phyloP scores from a whole-genome alignment of 2,113 vertebrate species.

The Odontophorus gujanensis region DNA sequence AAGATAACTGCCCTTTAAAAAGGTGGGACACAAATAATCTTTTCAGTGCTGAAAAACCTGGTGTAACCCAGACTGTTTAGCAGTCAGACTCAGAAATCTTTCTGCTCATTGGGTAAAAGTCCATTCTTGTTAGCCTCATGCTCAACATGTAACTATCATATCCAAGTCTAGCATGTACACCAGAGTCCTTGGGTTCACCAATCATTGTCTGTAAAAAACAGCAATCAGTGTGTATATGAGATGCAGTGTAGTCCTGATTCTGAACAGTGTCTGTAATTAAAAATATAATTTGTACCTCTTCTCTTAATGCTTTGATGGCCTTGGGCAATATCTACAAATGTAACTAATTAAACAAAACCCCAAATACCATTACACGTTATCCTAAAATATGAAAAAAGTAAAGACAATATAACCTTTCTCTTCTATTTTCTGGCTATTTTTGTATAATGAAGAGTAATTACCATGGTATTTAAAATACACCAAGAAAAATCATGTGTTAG shows the following conservation, averaged over 20 bases:
- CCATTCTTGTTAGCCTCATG: neutral
- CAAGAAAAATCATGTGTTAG: neutral
- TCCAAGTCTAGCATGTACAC: neutral
- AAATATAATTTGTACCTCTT: neutral
- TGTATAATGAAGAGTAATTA: neutral
- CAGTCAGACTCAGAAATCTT: neutral
- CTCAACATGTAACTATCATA: neutral
- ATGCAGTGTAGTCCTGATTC: neutral
- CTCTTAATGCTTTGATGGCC: neutral
- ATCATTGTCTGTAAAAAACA: neutral
- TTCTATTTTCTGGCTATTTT: neutral
- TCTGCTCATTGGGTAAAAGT: neutral
- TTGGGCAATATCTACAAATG: neutral
- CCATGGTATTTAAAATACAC: neutral
- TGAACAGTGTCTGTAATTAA: neutral
- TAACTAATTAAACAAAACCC: neutral
- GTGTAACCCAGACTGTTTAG: neutral
- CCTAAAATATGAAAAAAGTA: neutral
- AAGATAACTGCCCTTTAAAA: neutral
- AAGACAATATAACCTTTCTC: neutral
- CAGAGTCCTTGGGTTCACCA: neutral
- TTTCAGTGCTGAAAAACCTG: neutral
- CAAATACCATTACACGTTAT: neutral
- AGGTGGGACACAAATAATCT: neutral
- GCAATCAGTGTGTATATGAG: neutral